Evolutionary conservation across 2,113 vertebrate species (phyloP), one percentile per base, ranked within the genome.

Genomic region (Pimephales promelas): DNA sequence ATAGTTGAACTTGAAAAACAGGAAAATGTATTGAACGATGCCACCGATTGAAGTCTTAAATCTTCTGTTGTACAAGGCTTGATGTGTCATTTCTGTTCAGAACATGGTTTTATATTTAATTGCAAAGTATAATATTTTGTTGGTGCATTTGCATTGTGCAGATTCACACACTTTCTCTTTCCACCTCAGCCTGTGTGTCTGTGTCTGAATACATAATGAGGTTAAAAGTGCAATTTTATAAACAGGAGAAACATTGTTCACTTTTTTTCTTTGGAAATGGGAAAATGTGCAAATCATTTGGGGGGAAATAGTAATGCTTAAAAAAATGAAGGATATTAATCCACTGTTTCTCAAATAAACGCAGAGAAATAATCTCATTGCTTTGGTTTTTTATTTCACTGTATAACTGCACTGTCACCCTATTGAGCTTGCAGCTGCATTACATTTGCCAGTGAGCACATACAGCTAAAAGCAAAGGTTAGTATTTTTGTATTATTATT

Each of bases 401-500:
- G 34, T 40, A 40, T 11, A 36, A 68, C 34, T 68, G 34, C 22
- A n/a, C 68, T 14, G 13, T 72, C 68, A 47, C 26, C 26, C 68
- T 71, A 13, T 40, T 43, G 34, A 71, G 10, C 36, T 36, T 36
- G 18, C 64, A 68, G 20, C 18, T 61, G 13, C 14, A 78, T 45
- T 78, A 10, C 4, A 14, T 76, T 40, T 6, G 54, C 22, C 34
- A 61, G 56, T 43, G n/a, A 26, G 18, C 34, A 18, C 26, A 56
- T 75, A 24, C 52, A 78, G 52, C 8, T 56, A 31, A 57, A 36
- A 34, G 54, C 56, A 40, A 78, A 62, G 3, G 36, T 24, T 45
- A 43, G n/a, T 61, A 78, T 43, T 78, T 18, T 26, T 61, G 61
- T 34, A 22, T 34, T 54, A 36, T n/a, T 57, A 54, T 56, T 77